phyloP scores from a whole-genome alignment of 2,797 vertebrate genomes.

The Aldrovandia affinis region DNA sequence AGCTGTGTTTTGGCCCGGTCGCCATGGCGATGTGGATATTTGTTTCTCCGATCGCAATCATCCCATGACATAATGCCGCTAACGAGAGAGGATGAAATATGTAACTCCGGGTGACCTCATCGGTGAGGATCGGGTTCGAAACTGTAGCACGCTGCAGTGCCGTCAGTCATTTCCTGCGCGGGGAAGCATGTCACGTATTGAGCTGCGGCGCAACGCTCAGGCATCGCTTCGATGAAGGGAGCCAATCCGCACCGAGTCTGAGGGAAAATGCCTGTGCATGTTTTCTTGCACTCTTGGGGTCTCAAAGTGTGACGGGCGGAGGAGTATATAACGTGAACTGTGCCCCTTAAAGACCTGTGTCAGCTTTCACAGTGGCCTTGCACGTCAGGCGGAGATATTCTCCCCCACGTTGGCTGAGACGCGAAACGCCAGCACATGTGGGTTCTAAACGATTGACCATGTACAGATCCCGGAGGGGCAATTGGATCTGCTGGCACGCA shows the following conservation, averaged over 20 bases:
- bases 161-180: not conserved
- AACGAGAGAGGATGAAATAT: conserved; percentile 42
- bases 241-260: not conserved
- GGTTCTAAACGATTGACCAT: not conserved
- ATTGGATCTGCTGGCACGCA: not conserved
- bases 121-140: conserved; percentile 53
- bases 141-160: conserved; percentile 40
- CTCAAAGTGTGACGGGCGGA: not conserved
- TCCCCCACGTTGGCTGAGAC: not conserved
- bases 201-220: not conserved
- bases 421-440: not conserved
- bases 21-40: conserved; percentile 64
- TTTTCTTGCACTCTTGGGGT: not conserved
- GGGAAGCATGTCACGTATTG: not conserved
- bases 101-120: conserved; percentile 53
- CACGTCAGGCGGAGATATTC: not conserved
- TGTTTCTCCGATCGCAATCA: conserved; percentile 57
- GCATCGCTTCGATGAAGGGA: not conserved
- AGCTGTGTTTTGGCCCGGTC: conserved; percentile 64
- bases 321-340: not conserved
- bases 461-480: not conserved
- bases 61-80: conserved; percentile 61
- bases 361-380: not conserved
- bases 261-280: not conserved
- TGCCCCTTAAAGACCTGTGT: not conserved